Evolutionary conservation across 37 sponge, comb jelly and placozoan genomes (phyloP), one percentile per base, ranked within the genome.

Genomic region (Haliclona indistincta): DNA sequence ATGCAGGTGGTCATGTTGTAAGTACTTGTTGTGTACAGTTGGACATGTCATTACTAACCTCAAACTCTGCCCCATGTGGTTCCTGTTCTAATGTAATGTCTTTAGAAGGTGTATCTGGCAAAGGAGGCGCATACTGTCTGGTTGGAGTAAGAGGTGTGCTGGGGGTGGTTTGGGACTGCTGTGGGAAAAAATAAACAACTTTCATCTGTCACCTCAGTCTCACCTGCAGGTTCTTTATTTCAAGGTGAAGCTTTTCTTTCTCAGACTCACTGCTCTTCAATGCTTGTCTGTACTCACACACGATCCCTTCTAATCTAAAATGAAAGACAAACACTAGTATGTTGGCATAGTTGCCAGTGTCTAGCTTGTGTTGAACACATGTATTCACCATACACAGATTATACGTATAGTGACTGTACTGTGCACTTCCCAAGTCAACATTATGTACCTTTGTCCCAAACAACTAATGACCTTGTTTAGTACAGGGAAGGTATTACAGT

Each of bases 11-110:
- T n/a, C n/a, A n/a, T n/a, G n/a, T n/a, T n/a, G n/a, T n/a, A n/a
- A n/a, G n/a, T n/a, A n/a, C n/a, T n/a, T n/a, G n/a, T n/a, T n/a
- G n/a, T n/a, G n/a, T n/a, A n/a, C n/a, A n/a, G n/a, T n/a, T n/a
- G n/a, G n/a, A n/a, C n/a, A n/a, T n/a, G n/a, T n/a, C n/a, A n/a
- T n/a, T 40, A 63, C 56, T 58, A 20, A 86, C 86, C 61, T 89
- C 89, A 79, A 89, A 89, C 35, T 89, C 89, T 11, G 56, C 51
- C n/a, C 89, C 89, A 52, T 77, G 89, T 22, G 89, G 89, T 44
- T 89, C 89, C 22, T 61, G 35, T 7, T 54, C 89, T 63, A 89
- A 47, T 22, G 70, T 79, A 0, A 89, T 34, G 52, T 89, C 67
- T 40, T 82, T 82, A 28, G 89, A 89, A 61, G 89, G 89, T 17